These are phyloP conservation scores for Cyclargus thomasi DNA, from an alignment of 1,140 invertebrate genomes.

Conservation along the genomic window DNA sequence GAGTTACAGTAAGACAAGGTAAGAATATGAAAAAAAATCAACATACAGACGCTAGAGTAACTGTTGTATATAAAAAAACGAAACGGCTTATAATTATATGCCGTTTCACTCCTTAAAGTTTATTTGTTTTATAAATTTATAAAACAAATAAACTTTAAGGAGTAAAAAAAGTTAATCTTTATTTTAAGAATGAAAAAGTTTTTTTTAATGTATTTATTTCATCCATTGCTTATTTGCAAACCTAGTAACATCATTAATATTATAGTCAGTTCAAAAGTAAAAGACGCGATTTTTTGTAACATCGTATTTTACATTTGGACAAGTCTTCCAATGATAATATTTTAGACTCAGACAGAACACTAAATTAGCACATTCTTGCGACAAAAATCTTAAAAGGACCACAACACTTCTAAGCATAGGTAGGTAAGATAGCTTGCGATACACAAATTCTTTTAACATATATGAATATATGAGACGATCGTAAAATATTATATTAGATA, in stretches of 20 bases:
- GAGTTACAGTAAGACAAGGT: constrained; percentile 9
- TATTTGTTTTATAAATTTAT: too few relatives aligned
- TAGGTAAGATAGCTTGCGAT: not conserved
- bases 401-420: not conserved
- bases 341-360: not conserved
- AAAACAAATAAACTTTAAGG: too few relatives aligned
- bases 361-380: not conserved
- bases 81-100: too few relatives aligned
- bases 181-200: too few relatives aligned
- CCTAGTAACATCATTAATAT: too few relatives aligned
- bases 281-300: not conserved
- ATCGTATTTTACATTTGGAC: not conserved
- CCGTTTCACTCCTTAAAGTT: too few relatives aligned
- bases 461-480: not conserved
- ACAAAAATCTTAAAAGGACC: not conserved
- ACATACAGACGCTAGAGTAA: too few relatives aligned
- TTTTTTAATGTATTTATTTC: too few relatives aligned
- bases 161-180: too few relatives aligned
- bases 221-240: too few relatives aligned
- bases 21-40: too few relatives aligned
- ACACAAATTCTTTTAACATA: not conserved
- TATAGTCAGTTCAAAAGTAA: not conserved
- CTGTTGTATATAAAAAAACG: too few relatives aligned
- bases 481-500: constrained; percentile 3
- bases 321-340: not conserved